Evolutionary conservation across 2,888 invertebrate species (phyloP).

Genomic region (Empis livida): DNA sequence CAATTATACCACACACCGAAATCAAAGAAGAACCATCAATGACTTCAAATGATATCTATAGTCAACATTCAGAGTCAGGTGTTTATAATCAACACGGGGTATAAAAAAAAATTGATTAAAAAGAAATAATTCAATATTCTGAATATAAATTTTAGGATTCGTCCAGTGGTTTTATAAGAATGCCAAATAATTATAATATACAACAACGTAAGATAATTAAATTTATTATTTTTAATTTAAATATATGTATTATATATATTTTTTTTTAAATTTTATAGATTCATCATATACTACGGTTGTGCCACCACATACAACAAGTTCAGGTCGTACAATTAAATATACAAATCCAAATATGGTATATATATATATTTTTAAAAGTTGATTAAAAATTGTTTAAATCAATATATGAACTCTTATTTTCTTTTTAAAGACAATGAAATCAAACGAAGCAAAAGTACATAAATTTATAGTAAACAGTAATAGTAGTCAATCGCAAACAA

Average conservation of each 20-base stretch:
- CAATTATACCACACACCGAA: slow-evolving; percentile 27
- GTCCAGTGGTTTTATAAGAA: slow-evolving; percentile 26
- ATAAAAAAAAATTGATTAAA: background rate
- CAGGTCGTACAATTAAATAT: background rate
- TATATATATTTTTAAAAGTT: background rate
- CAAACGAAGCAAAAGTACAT: slow-evolving; percentile 19
- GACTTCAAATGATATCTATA: slow-evolving; percentile 4
- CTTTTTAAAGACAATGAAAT: slow-evolving; percentile 7
- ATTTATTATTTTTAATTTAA: background rate
- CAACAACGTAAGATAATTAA: slow-evolving; percentile 24
- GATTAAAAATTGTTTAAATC: background rate
- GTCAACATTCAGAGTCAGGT: slow-evolving; percentile 3
- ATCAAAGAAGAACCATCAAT: slow-evolving; percentile 23
- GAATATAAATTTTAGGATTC: slow-evolving; percentile 19
- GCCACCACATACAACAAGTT: slow-evolving; percentile 1
- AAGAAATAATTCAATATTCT: background rate
- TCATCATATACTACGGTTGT: slow-evolving; percentile 23
- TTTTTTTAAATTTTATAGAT: slow-evolving; percentile 17
- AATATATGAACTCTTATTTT: background rate
- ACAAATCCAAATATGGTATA: background rate
- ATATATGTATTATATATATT: background rate
- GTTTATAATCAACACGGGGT: slow-evolving; percentile 9
- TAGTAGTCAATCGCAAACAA: slow-evolving; percentile 23
- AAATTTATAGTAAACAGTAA: slow-evolving; percentile 25
- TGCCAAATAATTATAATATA: slow-evolving; percentile 25